These are phyloP conservation scores for Sylvilagus floridanus DNA, from an alignment of 2,797 vertebrate genomes.

Conservation along the genomic window DNA sequence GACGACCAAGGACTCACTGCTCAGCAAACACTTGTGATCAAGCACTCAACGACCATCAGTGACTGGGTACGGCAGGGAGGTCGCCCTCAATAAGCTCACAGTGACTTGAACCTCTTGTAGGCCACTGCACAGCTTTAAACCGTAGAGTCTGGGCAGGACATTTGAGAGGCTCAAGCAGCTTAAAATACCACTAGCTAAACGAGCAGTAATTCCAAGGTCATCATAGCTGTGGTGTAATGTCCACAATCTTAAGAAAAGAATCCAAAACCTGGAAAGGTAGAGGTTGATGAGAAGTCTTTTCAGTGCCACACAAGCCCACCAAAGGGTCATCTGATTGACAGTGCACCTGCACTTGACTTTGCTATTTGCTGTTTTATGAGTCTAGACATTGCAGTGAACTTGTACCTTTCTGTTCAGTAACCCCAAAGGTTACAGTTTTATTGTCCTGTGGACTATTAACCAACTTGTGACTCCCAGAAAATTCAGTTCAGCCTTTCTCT, in stretches of 20 bases:
- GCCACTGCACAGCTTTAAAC: neutral
- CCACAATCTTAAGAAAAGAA: neutral
- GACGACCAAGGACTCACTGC: neutral
- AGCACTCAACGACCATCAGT: neutral
- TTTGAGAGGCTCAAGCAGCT: neutral
- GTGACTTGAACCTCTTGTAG: neutral
- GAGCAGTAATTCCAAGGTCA: neutral
- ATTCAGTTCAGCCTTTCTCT: neutral
- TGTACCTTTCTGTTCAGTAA: neutral
- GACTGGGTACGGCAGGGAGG: rapidly evolving
- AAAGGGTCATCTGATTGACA: neutral
- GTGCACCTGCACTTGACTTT: neutral
- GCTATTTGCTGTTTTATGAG: neutral
- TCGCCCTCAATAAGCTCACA: neutral
- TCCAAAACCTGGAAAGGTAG: neutral
- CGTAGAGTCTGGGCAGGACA: neutral
- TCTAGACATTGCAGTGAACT: neutral
- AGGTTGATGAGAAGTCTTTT: neutral
- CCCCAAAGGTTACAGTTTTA: slow-evolving; percentile 21
- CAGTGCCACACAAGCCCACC: neutral
- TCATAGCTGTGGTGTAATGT: neutral
- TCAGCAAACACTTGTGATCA: neutral
- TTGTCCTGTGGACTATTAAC: neutral
- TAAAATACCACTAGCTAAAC: neutral
- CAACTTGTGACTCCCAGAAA: neutral